Evolutionary conservation across 2,797 vertebrate genomes (phyloP).

Genomic region (Discoglossus pictus): DNA sequence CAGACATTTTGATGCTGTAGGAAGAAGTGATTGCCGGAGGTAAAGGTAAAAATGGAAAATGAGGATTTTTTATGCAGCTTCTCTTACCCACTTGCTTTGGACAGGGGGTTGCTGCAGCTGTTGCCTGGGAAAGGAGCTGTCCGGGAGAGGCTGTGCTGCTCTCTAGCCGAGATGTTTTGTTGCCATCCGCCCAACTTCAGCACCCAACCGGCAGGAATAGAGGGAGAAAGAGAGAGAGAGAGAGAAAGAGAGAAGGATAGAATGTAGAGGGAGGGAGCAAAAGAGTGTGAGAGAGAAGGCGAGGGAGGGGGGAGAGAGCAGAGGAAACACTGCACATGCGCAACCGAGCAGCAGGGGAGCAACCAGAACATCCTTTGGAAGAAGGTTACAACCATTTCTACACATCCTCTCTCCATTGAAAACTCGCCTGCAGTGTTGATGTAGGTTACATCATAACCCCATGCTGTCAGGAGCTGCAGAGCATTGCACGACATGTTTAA

Average conservation of each 20-base stretch:
- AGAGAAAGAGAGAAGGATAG: conserved; percentile 10
- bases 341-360: conserved; percentile 39
- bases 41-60: neutral
- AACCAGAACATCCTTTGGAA: conserved; percentile 25
- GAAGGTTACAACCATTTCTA: conserved; percentile 46
- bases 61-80: neutral
- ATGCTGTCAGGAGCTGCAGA: neutral
- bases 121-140: conserved; percentile 55
- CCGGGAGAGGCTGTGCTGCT: conserved; percentile 57
- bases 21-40: conserved; percentile 1
- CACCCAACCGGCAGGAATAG: conserved; percentile 84
- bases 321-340: conserved; percentile 24
- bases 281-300: conserved; percentile 30
- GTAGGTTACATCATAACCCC: neutral
- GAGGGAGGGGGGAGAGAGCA: conserved; percentile 28
- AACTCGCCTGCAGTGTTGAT: neutral
- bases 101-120: conserved; percentile 51
- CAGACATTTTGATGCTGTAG: conserved; percentile 67
- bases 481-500: no score
- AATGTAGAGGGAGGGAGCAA: conserved; percentile 45
- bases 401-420: conserved; percentile 29
- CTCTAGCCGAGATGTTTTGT: conserved; percentile 81
- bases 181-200: conserved; percentile 98
- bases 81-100: conserved; percentile 69
- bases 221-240: conserved; percentile 33